Evolutionary conservation across 2,797 vertebrate genomes (phyloP), one percentile per base, ranked within the genome.

Genomic region (Micrastur ruficollis): DNA sequence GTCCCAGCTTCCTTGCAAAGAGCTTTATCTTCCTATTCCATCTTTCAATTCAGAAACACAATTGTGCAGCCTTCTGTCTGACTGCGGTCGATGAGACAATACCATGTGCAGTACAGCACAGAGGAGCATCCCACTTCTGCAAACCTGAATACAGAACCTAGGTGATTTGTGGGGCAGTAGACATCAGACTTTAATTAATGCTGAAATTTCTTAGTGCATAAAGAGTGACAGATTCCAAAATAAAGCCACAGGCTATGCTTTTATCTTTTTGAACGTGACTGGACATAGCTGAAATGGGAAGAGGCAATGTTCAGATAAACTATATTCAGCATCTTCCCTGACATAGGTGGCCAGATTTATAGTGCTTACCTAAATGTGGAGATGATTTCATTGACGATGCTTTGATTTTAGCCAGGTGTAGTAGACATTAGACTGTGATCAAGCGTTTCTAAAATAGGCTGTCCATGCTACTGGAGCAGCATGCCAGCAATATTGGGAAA

Each of bases 71-170:
- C 40, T 82, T 52, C 52, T 47, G 29, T 23, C 31, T 67, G 71
- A 12, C 81, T 44, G 81, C 44, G 46, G 50, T 6, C 8, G 7
- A 2, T 19, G 93, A 36, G 62, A 20, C 2, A 2, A 3, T 6
- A 5, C 46, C 46, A 9, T 0, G 0, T 12, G 5, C 21, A 7
- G 29, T 26, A 2, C 10, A 47, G 62, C 47, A 20, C 53, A 17
- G 63, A 9, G 23, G 53, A 68, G 70, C 90, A 40, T 21, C 50
- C 50, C 16, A 2, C 36, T 59, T 11, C 56, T 72, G 80, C 73
- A 6, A 8, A 40, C 20, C 34, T 21, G 8, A 8, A 13, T 18
- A 9, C 21, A 18, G 55, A 52, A 22, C 9, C 40, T 44, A 29
- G 50, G 78, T 26, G 56, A 29, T 31, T 16, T 34, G 73, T 31